Conservation (phyloP, 2,113 vertebrate species). For the Plotosus lineatus region DNA sequence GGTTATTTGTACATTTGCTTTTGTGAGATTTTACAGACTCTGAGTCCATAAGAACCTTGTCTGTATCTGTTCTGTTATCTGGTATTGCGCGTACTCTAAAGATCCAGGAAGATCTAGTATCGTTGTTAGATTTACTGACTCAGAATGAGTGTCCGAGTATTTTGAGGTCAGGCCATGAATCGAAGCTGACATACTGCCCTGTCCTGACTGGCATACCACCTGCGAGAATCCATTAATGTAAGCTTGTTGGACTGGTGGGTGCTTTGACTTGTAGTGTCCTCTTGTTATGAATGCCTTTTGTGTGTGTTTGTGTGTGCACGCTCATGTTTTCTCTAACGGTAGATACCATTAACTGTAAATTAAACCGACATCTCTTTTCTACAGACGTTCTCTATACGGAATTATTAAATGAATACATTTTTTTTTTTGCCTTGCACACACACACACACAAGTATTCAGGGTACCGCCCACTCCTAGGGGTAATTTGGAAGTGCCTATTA, state of each 20-base stretch:
- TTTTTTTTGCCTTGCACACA: too few species aligned
- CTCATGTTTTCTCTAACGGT: slow-evolving; percentile 24
- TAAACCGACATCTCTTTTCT: too few species aligned
- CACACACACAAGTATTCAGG: too few species aligned
- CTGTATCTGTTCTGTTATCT: neutral
- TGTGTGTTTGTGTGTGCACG: slow-evolving; percentile 13
- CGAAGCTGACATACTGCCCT: slow-evolving; percentile 57
- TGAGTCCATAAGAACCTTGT: neutral
- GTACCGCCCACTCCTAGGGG: too few species aligned
- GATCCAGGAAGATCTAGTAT: slow-evolving; percentile 23
- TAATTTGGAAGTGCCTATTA: too few species aligned
- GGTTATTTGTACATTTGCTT: neutral
- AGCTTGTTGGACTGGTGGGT: slow-evolving; percentile 26
- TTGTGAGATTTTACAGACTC: neutral
- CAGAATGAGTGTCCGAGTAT: slow-evolving; percentile 16
- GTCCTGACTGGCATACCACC: slow-evolving; percentile 57
- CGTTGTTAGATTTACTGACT: neutral
- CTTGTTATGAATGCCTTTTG: slow-evolving; percentile 37
- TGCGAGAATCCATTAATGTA: slow-evolving; percentile 29
- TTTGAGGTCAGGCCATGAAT: slow-evolving; percentile 20
- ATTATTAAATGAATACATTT: neutral
- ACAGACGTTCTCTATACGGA: neutral
- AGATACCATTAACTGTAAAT: slow-evolving; percentile 7
- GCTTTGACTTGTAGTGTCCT: slow-evolving; percentile 35
- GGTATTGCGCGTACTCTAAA: neutral